Evolutionary conservation across 2,888 invertebrate genomes (phyloP).

Genomic region (Pristionchus maxplancki): DNA sequence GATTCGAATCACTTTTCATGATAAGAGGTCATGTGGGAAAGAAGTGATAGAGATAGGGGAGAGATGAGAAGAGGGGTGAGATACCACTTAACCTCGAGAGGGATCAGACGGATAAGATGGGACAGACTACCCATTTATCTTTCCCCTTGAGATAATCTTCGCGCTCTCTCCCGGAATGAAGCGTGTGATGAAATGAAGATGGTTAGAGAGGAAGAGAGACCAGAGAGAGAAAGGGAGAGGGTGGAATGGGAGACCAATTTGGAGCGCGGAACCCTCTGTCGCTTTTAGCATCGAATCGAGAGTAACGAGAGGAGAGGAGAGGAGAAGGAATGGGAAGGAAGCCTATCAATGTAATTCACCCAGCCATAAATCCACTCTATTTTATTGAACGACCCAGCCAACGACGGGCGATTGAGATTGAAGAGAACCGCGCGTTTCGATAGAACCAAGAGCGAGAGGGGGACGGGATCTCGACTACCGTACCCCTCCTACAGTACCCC

Average conservation of each 20-base stretch:
- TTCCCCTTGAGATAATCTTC: background rate
- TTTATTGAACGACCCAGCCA: conserved; percentile 24
- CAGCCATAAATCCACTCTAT: conserved; percentile 40
- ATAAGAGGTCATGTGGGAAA: conserved; percentile 39
- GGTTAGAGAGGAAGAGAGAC: background rate
- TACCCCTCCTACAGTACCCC: background rate
- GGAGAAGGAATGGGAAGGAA: background rate
- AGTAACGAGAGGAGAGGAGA: background rate
- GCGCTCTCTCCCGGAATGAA: background rate
- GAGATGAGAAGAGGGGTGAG: background rate
- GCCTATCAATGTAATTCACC: conserved; percentile 42
- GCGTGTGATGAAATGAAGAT: conserved; percentile 15
- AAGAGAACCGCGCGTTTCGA: background rate
- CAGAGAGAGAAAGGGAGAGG: background rate
- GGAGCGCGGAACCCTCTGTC: conserved; percentile 7
- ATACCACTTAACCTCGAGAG: background rate
- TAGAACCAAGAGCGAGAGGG: background rate
- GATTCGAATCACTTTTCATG: background rate
- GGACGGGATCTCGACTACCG: background rate
- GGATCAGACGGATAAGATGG: background rate
- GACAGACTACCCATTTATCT: background rate
- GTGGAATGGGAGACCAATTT: background rate
- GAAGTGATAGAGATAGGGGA: background rate
- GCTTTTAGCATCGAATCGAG: conserved; percentile 13
- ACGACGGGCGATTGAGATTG: background rate